Base-by-base conservation (phyloP, 2,888 invertebrate genomes). In the Leucophenga maculata region DNA sequence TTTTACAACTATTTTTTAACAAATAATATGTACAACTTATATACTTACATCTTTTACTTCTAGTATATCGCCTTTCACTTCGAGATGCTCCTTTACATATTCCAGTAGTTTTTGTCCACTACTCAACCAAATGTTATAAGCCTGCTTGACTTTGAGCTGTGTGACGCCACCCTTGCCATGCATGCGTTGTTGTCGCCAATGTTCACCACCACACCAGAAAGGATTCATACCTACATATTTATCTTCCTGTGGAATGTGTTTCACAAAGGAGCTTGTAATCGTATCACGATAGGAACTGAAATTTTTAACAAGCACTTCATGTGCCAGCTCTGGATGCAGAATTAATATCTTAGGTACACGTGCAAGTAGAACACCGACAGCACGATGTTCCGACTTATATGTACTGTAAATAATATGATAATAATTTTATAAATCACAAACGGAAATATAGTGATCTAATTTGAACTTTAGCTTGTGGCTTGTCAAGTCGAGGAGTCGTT, bases 151-250 rank as follows among this genome's bases (percentile, higher is more conserved):
- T 74, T 89, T 90, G 50, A 87, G 89, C 11, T 86, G 83, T 0
- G 90, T 90, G 20, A 91, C 88, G 4, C 89, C 89, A 0, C 89
- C 89, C 0, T 90, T 88, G n/a, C 89, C 75, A 65, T 89, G 89
- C 0, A 84, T 74, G 44, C 91, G 86, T 6, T 88, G 80, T 1
- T 83, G 83, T 73, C 89, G 89, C 91, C 91, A 90, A 3, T 62
- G 71, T 0, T 84, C 83, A 0, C 79, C 85, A 0, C 64, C 18
- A 6, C 72, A 71, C 20, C 84, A 79, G 69, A 84, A 84, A 0
- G 83, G 83, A 70, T 77, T 81, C 1, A 74, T 64, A 1, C 54
- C 55, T 9, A 69, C 78, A 64, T 76, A 77, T 59, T 73, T 78
- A 16, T 84, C 82, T 3, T 72, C 74, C 1, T n/a, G 39, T 6